These are phyloP conservation scores for Sylvia borin DNA, from an alignment of 2,797 vertebrate species.

Conservation along the genomic window DNA sequence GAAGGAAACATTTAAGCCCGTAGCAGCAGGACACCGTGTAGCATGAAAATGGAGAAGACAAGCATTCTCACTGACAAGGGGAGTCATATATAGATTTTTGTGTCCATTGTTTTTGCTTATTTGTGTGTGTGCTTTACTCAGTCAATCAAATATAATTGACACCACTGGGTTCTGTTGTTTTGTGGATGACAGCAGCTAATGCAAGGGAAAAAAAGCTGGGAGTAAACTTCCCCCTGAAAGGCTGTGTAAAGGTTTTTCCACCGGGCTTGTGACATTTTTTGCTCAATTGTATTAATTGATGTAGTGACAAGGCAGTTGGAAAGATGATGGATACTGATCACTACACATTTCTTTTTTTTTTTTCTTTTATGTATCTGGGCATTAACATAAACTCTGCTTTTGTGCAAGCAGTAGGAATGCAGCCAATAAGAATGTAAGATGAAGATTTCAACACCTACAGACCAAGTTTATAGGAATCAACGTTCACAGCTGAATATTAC, in stretches of 20 bases:
- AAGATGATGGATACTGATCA: slow-evolving; percentile 95
- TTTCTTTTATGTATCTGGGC: slow-evolving; percentile 62
- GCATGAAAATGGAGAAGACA: slow-evolving; percentile 92
- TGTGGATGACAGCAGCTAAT: slow-evolving; percentile 96
- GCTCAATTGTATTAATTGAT: slow-evolving; percentile 95
- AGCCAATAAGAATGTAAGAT: neutral
- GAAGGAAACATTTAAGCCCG: slow-evolving; percentile 85
- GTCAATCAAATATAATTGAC: slow-evolving; percentile 99
- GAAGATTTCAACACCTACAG: neutral
- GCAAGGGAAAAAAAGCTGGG: slow-evolving; percentile 83
- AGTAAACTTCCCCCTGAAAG: slow-evolving; percentile 85
- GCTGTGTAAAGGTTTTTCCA: slow-evolving; percentile 83
- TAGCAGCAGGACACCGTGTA: slow-evolving; percentile 83
- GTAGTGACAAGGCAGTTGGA: slow-evolving; percentile 83
- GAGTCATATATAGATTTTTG: slow-evolving; percentile 99
- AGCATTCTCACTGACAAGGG: slow-evolving; percentile 91
- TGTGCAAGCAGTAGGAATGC: slow-evolving; percentile 11
- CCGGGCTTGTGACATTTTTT: slow-evolving; percentile 83
- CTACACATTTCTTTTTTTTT: slow-evolving; percentile 77
- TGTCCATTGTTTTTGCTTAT: slow-evolving; percentile 99
- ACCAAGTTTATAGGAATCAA: neutral
- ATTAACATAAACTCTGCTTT: slow-evolving; percentile 74
- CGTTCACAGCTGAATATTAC: neutral
- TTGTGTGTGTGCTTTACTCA: slow-evolving; percentile 99
- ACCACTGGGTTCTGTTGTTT: slow-evolving; percentile 96